phyloP scores from a whole-genome alignment of 2,888 invertebrate genomes.

The Diaprepes abbreviatus region DNA sequence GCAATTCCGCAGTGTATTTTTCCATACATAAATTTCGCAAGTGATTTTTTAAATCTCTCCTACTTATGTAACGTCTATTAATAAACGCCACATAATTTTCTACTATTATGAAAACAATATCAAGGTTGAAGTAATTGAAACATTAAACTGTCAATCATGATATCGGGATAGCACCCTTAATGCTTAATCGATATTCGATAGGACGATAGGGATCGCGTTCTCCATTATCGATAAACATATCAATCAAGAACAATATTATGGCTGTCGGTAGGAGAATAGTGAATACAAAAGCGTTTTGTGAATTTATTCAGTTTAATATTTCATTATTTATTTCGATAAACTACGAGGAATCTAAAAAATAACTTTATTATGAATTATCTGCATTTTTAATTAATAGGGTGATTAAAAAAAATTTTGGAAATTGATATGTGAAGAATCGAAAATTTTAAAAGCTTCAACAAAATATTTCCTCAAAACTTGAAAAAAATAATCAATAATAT shows the following conservation, averaged over 20 bases:
- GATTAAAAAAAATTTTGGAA: too few relatives aligned
- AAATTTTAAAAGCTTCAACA: too few relatives aligned
- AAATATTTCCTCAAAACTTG: too few relatives aligned
- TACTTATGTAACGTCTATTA: background rate
- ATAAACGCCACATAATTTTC: background rate
- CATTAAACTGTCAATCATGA: constrained; percentile 25
- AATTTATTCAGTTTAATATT: background rate
- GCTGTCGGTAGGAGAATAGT: constrained; percentile 20
- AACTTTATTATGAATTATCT: too few relatives aligned
- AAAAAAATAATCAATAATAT: too few relatives aligned
- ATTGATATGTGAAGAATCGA: too few relatives aligned
- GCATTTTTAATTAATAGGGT: too few relatives aligned
- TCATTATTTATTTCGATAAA: background rate
- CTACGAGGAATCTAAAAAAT: too few relatives aligned
- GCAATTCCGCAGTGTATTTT: too few relatives aligned
- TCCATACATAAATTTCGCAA: too few relatives aligned
- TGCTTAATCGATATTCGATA: constrained; percentile 34
- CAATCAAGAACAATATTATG: constrained; percentile 28
- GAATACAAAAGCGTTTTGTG: constrained; percentile 9
- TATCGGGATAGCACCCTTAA: constrained; percentile 12
- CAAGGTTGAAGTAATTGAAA: constrained; percentile 11
- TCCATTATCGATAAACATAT: constrained; percentile 39
- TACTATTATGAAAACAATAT: background rate
- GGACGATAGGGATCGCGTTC: constrained; percentile 12
- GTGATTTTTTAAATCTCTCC: too few relatives aligned